These are phyloP conservation scores for Yponomeuta sedellus DNA, from an alignment of 2,888 invertebrate species.

Conservation along the genomic window DNA sequence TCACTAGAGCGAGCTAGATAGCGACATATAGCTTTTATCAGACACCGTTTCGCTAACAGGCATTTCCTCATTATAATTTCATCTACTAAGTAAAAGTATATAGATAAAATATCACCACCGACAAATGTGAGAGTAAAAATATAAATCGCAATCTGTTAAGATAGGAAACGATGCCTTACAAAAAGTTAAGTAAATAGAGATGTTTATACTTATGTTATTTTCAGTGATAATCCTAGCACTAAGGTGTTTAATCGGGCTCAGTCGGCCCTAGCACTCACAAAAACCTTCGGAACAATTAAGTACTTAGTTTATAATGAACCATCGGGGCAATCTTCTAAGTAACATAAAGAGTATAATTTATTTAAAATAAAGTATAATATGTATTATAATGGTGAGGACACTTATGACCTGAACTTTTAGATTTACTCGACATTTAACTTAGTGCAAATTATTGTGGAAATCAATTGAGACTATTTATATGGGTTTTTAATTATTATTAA, in stretches of 20 bases:
- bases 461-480: slow-evolving; percentile 75
- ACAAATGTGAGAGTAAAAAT: slow-evolving; percentile 48
- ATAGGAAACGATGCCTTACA: slow-evolving; percentile 72
- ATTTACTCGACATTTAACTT: slow-evolving; percentile 75
- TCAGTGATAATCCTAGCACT: slow-evolving; percentile 69
- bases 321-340: slow-evolving; percentile 72
- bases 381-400: slow-evolving; percentile 45
- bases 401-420: slow-evolving; percentile 58
- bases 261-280: slow-evolving; percentile 51
- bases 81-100: slow-evolving; percentile 33
- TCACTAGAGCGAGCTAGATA: not conserved
- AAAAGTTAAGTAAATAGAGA: slow-evolving; percentile 72
- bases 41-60: not conserved
- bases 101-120: slow-evolving; percentile 66
- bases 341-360: slow-evolving; percentile 74
- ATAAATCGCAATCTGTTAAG: slow-evolving; percentile 63
- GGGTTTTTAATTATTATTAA: slow-evolving; percentile 73
- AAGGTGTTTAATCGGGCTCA: slow-evolving; percentile 49
- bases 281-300: slow-evolving; percentile 70
- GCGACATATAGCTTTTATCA: not conserved
- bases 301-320: slow-evolving; percentile 73
- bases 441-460: slow-evolving; percentile 76
- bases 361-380: slow-evolving; percentile 72
- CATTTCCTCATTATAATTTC: slow-evolving; percentile 38
- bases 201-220: slow-evolving; percentile 72